These are phyloP conservation scores for Melanaphis sacchari DNA, from an alignment of 1,140 invertebrate genomes.

Conservation along the genomic window DNA sequence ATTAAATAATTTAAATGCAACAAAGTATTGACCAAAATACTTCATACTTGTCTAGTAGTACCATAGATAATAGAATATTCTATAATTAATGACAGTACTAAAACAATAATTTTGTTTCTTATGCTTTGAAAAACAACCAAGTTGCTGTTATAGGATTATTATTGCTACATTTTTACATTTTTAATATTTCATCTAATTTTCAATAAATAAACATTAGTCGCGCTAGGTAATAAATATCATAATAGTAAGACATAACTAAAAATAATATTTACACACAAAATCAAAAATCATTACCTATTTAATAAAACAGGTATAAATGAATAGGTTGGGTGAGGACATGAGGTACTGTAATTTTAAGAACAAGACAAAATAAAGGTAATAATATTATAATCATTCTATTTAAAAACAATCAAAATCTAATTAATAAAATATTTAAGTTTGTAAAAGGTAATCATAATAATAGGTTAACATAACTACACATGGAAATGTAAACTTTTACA, in stretches of 20 bases:
- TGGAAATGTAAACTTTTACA: constrained; percentile 4
- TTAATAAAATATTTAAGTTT: neutral
- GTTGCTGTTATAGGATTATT: too few relatives aligned
- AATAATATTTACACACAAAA: neutral
- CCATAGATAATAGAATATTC: too few relatives aligned
- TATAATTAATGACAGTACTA: too few relatives aligned
- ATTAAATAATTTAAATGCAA: too few relatives aligned
- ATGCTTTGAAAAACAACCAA: too few relatives aligned
- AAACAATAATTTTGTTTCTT: too few relatives aligned
- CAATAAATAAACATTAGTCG: neutral
- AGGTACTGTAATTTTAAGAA: neutral
- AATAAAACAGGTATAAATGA: neutral
- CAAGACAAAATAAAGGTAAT: neutral
- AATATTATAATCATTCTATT: neutral
- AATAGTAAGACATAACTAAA: neutral
- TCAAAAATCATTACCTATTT: neutral
- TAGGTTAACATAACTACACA: neutral
- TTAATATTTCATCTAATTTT: neutral
- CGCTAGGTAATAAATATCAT: neutral
- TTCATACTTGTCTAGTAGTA: too few relatives aligned
- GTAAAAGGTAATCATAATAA: neutral
- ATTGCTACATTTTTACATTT: neutral
- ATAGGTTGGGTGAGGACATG: neutral
- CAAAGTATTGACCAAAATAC: too few relatives aligned
- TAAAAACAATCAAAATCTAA: neutral